A percentile compares a stretch with the other conserved stretches of the same genome.
Evolutionary conservation across 2,113 vertebrate genomes (phyloP).

Genomic region (Atlantisia rogersi): DNA sequence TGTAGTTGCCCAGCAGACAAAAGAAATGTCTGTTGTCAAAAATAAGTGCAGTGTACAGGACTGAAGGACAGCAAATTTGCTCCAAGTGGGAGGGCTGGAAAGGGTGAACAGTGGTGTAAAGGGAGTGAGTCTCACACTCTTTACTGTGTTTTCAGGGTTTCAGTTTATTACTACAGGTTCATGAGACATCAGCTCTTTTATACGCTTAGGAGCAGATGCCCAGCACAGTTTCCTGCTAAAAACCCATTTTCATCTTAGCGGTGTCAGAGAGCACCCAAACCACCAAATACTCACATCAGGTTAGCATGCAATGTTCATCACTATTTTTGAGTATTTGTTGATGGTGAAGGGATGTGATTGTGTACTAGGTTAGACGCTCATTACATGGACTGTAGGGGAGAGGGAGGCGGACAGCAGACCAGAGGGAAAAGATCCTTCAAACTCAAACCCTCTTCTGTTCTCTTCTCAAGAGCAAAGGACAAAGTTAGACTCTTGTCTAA

Average conservation of each 20-base stretch:
- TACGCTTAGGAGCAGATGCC: background rate
- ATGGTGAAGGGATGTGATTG: background rate
- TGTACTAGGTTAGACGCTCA: background rate
- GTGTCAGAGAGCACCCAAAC: background rate
- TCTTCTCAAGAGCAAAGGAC: background rate
- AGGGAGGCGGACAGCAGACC: background rate
- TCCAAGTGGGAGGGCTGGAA: background rate
- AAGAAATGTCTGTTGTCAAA: background rate
- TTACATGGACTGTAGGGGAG: background rate
- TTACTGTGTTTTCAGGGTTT: background rate
- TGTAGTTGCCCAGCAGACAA: background rate
- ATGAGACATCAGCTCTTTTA: fast-evolving
- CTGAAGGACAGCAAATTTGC: background rate
- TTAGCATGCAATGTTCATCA: no score
- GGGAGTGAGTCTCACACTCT: background rate
- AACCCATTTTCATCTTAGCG: background rate
- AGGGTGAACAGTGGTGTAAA: background rate
- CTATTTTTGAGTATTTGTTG: background rate
- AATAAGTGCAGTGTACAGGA: background rate
- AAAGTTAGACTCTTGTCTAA: background rate
- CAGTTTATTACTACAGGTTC: background rate
- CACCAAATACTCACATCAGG: background rate
- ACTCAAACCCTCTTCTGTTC: background rate
- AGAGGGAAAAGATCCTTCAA: background rate
- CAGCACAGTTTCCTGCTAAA: background rate